phyloP scores from a whole-genome alignment of 92 coral and sea anemone species.

The Plumapathes pennacea region DNA sequence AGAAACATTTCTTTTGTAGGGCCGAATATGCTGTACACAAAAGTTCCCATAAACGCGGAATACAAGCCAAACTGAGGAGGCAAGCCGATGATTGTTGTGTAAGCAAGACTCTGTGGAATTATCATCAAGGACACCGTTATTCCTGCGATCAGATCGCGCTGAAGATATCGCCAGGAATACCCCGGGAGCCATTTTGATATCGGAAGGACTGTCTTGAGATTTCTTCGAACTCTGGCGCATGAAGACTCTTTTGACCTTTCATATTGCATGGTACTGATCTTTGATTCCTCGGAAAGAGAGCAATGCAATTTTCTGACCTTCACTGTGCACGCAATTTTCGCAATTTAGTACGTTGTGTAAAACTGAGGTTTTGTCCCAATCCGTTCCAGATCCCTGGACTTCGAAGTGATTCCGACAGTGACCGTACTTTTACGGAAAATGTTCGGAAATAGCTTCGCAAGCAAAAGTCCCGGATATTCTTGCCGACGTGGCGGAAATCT shows the following conservation, averaged over 20 bases:
- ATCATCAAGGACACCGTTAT: constrained; percentile 93
- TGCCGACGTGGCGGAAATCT: constrained; percentile 95
- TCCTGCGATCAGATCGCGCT: constrained; percentile 95
- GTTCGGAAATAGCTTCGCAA: constrained; percentile 5
- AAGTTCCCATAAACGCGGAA: constrained; percentile 93
- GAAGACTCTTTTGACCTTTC: too few species aligned
- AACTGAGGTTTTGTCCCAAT: too few species aligned
- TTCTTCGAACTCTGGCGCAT: too few species aligned
- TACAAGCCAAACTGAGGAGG: constrained; percentile 93
- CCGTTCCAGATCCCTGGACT: too few species aligned
- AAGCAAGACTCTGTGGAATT: constrained; percentile 95
- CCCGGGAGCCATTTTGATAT: constrained; percentile 78
- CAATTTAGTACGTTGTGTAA: too few species aligned
- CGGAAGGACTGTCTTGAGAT: constrained; percentile 71
- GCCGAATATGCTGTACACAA: constrained; percentile 85
- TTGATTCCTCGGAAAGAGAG: too few species aligned
- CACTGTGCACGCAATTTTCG: too few species aligned
- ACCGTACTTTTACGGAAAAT: too few species aligned
- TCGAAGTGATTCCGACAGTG: too few species aligned
- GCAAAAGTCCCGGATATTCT: constrained; percentile 57
- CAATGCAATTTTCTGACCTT: too few species aligned
- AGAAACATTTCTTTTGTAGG: constrained; percentile 94
- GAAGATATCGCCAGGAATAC: constrained; percentile 64
- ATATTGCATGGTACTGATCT: too few species aligned
- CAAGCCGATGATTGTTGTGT: constrained; percentile 84